Base-by-base conservation (phyloP, 1,140 invertebrate genomes). In the Drosophila bocki region DNA sequence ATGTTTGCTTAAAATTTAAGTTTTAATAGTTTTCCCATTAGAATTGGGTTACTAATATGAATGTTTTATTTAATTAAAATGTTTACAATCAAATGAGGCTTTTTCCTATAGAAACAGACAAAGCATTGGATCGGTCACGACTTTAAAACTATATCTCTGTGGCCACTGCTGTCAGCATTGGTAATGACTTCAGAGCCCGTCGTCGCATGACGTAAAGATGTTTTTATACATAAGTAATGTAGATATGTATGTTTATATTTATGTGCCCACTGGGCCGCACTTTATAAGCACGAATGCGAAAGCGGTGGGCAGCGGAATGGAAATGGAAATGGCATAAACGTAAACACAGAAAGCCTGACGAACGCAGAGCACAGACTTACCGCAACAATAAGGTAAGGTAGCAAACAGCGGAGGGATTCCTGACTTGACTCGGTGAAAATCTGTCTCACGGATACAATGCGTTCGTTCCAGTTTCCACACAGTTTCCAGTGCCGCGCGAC, bases 211-310 rank as follows among this genome's bases (percentile, higher is more conserved):
- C 76, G 80, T 80, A 88, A 88, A 80, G 67, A 65, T 61, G 56
- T 63, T 50, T 76, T 60, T 19, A 56, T 56, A 54, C 51, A 37
- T 37, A 37, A 37, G 13, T 19, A 33, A 33, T 19, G 33, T 22
- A 22, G 4, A 11, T 51, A 9, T 35, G 13, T 54, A 17, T 11
- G 35, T 39, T 5, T 35, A 15, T 35, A 50, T 59, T 79, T 82
- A 83, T 82, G 82, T 87, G 83, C 63, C 79, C 83, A 87, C 67
- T 83, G 81, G 80, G 78, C 77, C 85, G 76, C 60, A 80, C 17
- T 47, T 47, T 65, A 50, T 26, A 60, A 62, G 70, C 80, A 78
- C 64, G 82, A 84, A 85, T 32, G 75, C 63, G 47, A 77, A 77
- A 59, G 54, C 63, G 72, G 47, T 61, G 63, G 41, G 63, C 63